These are phyloP conservation scores for Platysternon megacephalum DNA, from an alignment of 2,113 vertebrate species.

Conservation along the genomic window DNA sequence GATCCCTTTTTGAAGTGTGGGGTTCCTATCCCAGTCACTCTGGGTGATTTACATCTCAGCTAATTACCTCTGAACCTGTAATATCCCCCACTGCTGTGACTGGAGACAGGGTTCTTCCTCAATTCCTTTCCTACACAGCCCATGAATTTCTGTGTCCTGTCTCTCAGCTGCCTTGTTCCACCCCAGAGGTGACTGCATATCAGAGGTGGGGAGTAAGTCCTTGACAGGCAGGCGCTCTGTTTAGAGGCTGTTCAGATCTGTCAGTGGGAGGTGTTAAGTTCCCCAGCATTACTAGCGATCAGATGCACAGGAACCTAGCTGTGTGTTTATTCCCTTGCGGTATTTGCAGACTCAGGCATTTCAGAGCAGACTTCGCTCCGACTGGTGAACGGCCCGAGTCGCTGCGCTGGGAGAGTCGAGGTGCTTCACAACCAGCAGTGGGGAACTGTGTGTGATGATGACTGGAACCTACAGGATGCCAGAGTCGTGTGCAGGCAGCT, in stretches of 20 bases:
- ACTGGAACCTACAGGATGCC: background rate
- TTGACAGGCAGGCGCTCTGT: no score
- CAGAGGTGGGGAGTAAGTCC: no score
- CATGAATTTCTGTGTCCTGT: background rate
- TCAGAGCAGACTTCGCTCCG: background rate
- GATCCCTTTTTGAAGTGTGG: background rate
- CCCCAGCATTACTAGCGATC: background rate
- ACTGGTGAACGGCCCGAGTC: background rate
- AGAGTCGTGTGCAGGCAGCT: slow-evolving; percentile 54
- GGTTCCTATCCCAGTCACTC: background rate
- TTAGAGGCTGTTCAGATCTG: no score
- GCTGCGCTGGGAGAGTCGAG: background rate
- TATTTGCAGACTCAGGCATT: background rate
- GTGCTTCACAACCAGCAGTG: no score
- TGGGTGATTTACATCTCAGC: no score
- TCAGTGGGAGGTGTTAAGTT: background rate
- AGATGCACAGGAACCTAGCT: background rate
- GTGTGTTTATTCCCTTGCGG: background rate
- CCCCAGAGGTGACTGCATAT: background rate
- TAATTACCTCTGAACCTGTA: no score
- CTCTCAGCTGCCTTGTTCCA: background rate
- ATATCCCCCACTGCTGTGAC: background rate
- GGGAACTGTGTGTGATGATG: no score
- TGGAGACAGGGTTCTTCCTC: no score
- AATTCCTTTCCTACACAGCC: background rate